phyloP scores from a whole-genome alignment of 2,797 vertebrate genomes.

The Poeciliopsis presidionis region DNA sequence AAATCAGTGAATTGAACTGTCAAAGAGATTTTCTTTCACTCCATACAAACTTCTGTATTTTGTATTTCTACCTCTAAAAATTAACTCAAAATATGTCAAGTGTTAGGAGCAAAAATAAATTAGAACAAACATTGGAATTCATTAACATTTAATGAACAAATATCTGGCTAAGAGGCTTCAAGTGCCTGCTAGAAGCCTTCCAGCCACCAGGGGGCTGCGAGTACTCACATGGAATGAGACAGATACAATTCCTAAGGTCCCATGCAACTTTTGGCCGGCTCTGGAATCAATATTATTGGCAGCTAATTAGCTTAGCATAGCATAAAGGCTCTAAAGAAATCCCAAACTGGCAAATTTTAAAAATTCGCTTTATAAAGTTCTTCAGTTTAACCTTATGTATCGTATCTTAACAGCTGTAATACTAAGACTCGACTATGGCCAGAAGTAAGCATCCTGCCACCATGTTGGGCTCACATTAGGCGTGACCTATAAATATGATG shows the following conservation, averaged over 20 bases:
- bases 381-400: neutral
- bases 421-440: neutral
- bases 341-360: neutral
- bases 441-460: neutral
- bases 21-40: conserved; percentile 25
- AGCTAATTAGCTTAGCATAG: neutral
- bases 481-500: neutral
- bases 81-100: conserved; percentile 6
- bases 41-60: conserved; percentile 26
- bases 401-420: neutral
- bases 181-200: neutral
- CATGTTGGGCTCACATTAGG: conserved; percentile 14
- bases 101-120: neutral
- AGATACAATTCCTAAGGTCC: neutral
- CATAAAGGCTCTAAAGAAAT: conserved; percentile 1
- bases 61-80: conserved; percentile 18
- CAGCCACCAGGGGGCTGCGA: neutral
- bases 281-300: neutral
- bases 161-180: neutral
- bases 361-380: neutral
- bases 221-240: neutral
- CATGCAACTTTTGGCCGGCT: neutral
- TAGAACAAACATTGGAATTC: too few relatives aligned
- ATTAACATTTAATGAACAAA: neutral
- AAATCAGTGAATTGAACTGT: conserved; percentile 39